These are phyloP conservation scores for Acronicta alni DNA, from an alignment of 2,888 invertebrate genomes.

Conservation along the genomic window DNA sequence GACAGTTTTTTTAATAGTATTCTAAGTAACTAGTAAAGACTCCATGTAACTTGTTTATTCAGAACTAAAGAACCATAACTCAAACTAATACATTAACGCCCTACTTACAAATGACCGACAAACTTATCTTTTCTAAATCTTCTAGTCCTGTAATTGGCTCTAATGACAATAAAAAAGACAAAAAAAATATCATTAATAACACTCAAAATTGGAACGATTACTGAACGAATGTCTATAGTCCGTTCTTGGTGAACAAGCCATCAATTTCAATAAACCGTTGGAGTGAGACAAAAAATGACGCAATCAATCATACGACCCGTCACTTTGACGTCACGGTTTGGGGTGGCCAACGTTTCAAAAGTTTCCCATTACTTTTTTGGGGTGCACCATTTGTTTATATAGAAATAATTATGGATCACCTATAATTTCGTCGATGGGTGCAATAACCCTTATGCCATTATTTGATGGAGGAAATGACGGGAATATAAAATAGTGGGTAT, in stretches of 20 bases:
- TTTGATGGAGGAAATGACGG: slow-evolving; percentile 1
- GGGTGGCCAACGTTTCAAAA: slow-evolving; percentile 51
- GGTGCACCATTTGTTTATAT: slow-evolving; percentile 41
- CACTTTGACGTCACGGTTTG: slow-evolving; percentile 55
- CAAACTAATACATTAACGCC: too few species aligned
- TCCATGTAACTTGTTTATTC: too few species aligned
- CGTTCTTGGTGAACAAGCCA: slow-evolving; percentile 57
- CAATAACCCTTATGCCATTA: slow-evolving; percentile 17
- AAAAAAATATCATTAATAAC: slow-evolving; percentile 56
- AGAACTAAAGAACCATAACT: too few species aligned
- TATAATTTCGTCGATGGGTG: slow-evolving; percentile 31
- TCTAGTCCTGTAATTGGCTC: not conserved
- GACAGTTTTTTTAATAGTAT: too few species aligned
- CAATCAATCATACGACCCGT: slow-evolving; percentile 62
- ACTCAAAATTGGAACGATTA: slow-evolving; percentile 60
- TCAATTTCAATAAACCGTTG: slow-evolving; percentile 66
- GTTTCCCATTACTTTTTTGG: slow-evolving; percentile 45
- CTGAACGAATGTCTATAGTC: slow-evolving; percentile 54
- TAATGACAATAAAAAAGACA: slow-evolving; percentile 20
- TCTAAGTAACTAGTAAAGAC: too few species aligned
- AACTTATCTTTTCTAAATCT: not conserved
- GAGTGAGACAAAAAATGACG: slow-evolving; percentile 62
- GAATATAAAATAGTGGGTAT: not conserved
- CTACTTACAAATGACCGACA: too few species aligned
- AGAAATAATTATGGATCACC: slow-evolving; percentile 27